Percentiles rank a stretch among this genome's conserved stretches.
phyloP scores from a whole-genome alignment of 1,140 invertebrate genomes.

The Caenorhabditis brenneri region DNA sequence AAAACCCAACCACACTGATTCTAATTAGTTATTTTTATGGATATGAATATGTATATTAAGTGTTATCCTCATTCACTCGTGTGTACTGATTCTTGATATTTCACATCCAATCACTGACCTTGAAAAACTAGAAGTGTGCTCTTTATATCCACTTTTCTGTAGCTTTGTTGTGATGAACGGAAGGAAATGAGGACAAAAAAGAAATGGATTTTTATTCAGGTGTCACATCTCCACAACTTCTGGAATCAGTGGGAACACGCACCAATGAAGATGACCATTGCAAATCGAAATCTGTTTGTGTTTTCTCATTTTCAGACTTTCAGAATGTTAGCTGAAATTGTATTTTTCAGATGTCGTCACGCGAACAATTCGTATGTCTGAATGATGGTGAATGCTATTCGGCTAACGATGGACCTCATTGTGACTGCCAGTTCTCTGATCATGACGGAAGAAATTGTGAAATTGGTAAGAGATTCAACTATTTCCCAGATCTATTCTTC shows the following conservation, averaged over 20 bases:
- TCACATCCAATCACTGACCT: constrained; percentile 28
- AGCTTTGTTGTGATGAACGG: neutral
- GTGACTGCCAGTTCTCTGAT: constrained; percentile 47
- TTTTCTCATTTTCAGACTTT: neutral
- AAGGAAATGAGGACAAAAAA: neutral
- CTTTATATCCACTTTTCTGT: neutral
- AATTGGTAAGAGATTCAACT: constrained; percentile 79
- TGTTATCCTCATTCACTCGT: neutral
- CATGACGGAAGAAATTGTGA: constrained; percentile 73
- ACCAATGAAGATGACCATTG: constrained; percentile 71
- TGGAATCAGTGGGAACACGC: constrained; percentile 64
- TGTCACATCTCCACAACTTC: constrained; percentile 65
- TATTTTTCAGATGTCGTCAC: constrained; percentile 45
- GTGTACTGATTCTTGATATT: neutral
- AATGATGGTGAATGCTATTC: constrained; percentile 80
- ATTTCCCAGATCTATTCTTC: constrained; percentile 21
- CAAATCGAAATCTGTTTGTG: constrained; percentile 39
- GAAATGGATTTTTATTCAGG: constrained; percentile 46
- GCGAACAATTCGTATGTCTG: constrained; percentile 74
- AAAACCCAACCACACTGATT: neutral
- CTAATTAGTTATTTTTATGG: constrained; percentile 25
- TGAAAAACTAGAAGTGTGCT: constrained; percentile 3
- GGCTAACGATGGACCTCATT: constrained; percentile 45
- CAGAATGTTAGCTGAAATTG: no score
- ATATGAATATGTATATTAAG: constrained; percentile 9